phyloP scores from a whole-genome alignment of 2,113 vertebrate genomes.

The Thinocorus orbignyianus region DNA sequence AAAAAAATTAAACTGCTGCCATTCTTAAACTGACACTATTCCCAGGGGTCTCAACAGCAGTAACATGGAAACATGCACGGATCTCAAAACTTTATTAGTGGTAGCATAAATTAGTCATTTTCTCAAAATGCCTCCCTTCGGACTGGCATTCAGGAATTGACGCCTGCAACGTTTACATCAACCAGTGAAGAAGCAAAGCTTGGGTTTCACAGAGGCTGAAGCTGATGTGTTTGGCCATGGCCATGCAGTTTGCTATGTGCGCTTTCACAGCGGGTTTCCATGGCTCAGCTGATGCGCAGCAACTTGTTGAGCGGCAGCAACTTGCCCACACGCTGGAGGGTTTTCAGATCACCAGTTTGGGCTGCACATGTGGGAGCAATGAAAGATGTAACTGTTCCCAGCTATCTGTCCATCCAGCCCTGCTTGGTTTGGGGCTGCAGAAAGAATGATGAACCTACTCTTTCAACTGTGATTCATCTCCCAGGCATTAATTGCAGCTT shows the following conservation, averaged over 20 bases:
- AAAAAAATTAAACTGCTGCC: background rate
- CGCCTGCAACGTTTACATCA: background rate
- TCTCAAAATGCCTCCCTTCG: background rate
- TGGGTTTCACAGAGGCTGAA: background rate
- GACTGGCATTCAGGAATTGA: background rate
- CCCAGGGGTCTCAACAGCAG: background rate
- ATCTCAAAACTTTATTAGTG: background rate
- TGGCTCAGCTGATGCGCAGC: background rate
- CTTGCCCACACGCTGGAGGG: background rate
- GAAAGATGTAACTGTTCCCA: background rate
- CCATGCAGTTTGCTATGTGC: background rate
- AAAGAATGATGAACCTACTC: background rate
- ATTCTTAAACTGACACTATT: background rate
- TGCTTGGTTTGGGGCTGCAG: background rate
- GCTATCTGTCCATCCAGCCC: background rate
- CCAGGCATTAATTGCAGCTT: background rate
- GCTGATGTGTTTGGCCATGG: background rate
- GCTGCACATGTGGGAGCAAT: background rate
- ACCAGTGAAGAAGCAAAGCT: background rate
- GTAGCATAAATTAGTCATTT: background rate
- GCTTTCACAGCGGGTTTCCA: background rate
- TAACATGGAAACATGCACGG: background rate
- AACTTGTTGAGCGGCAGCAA: background rate
- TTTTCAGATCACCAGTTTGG: background rate
- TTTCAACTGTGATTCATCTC: background rate